Conservation (phyloP, 2,113 vertebrate species). For the Syngnathus floridae region DNA sequence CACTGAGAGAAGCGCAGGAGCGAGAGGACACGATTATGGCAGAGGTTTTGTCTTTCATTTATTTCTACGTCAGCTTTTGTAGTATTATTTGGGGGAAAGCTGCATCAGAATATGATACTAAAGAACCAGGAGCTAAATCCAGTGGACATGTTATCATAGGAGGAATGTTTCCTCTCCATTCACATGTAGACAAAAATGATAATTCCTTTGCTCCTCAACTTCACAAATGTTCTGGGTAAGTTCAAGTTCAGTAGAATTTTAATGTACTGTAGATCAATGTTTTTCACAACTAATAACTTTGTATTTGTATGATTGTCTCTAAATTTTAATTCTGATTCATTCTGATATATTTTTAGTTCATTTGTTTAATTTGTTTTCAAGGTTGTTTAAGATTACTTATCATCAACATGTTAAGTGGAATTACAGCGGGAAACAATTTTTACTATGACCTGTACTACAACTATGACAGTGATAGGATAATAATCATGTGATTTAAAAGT, state of each 20-base stretch:
- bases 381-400: background rate
- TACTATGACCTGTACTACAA: too few relatives aligned
- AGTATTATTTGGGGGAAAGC: background rate
- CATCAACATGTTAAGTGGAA: background rate
- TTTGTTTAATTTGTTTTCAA: background rate
- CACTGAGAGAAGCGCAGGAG: background rate
- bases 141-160: slow-evolving; percentile 60
- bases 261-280: background rate
- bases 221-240: slow-evolving; percentile 74
- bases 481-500: background rate
- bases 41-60: background rate
- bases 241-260: slow-evolving; percentile 9
- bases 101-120: background rate
- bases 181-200: slow-evolving; percentile 8
- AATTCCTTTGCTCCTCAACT: slow-evolving; percentile 61
- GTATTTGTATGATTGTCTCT: background rate
- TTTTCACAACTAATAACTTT: background rate
- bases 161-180: slow-evolving; percentile 59
- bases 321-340: background rate
- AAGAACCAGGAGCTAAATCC: background rate
- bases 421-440: too few relatives aligned
- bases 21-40: slow-evolving; percentile 20
- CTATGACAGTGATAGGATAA: too few relatives aligned
- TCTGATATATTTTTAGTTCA: background rate
- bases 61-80: slow-evolving; percentile 13